These are phyloP conservation scores for Zenarchopterus dispar DNA, from an alignment of 2,797 vertebrate genomes.

Conservation along the genomic window DNA sequence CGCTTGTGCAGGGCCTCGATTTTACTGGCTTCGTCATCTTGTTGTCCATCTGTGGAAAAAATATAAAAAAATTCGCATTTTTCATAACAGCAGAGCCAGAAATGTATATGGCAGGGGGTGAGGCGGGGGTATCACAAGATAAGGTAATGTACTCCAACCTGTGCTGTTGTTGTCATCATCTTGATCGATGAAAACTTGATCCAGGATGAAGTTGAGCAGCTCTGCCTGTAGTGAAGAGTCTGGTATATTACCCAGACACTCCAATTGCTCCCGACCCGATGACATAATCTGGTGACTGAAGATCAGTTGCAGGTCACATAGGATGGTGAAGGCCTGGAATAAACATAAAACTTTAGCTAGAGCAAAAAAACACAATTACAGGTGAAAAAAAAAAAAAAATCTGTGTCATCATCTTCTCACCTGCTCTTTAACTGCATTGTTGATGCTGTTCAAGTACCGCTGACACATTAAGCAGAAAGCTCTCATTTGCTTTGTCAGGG, in stretches of 20 bases:
- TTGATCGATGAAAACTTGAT: constrained; percentile 96
- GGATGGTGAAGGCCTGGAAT: constrained; percentile 92
- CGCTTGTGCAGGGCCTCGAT: constrained; percentile 98
- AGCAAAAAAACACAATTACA: not conserved
- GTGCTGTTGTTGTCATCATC: constrained; percentile 91
- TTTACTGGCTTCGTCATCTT: constrained; percentile 96
- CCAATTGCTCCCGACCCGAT: constrained; percentile 91
- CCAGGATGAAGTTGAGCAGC: constrained; percentile 93
- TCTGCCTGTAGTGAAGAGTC: constrained; percentile 94
- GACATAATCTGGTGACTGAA: constrained; percentile 97
- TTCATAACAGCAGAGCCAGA: too few relatives aligned
- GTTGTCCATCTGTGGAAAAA: constrained; percentile 87
- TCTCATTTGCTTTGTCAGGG: constrained; percentile 93
- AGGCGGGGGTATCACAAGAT: too few relatives aligned
- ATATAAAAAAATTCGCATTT: not conserved
- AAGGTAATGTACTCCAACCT: constrained; percentile 77
- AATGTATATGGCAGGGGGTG: too few relatives aligned
- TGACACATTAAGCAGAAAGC: constrained; percentile 96
- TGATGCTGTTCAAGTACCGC: constrained; percentile 93
- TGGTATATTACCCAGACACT: constrained; percentile 91
- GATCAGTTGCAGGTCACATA: constrained; percentile 94
- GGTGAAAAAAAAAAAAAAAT: not conserved
- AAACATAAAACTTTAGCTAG: constrained; percentile 33
- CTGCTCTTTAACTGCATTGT: constrained; percentile 96
- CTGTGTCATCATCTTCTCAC: constrained; percentile 66